Evolutionary conservation across 2,797 vertebrate genomes (phyloP), one percentile per base, ranked within the genome.

Genomic region (Gouania willdenowi): DNA sequence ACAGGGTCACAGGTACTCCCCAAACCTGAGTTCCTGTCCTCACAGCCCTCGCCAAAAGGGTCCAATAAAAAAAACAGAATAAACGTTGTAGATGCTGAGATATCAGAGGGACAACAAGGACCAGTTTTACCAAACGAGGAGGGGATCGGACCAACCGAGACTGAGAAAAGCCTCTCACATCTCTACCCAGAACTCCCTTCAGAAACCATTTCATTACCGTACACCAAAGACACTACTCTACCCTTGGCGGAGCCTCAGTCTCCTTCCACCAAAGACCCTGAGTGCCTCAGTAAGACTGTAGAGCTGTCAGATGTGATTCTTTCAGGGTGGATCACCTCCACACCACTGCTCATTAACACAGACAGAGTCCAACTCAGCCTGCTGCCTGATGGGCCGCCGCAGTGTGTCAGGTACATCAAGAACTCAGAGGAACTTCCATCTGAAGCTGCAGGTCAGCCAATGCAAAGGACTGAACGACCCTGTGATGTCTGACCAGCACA

Each of bases 321-420:
- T 6, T 53, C 88, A 46, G 64, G 75, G 79, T 88, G 87, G 87
- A 78, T 88, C 38, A 79, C 91, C 10, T 91, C 92, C 5, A 88
- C 90, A 4, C 87, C 92, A 0, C 66, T 90, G 50, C 88, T 85
- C 41, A 39, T 76, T 7, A 86, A 73, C 74, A 22, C 46, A 0
- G 87, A 84, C 45, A 44, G 72, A 15, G 50, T 89, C 43, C 56
- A 90, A 27, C 87, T 89, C 27, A 67, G 49, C 10, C 38, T 87
- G 47, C 81, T 89, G 16, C 68, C 83, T 0, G 65, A 63, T 2
- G 66, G 64, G 25, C 70, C 71, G 60, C 53, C 81, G 20, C 86
- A 68, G 12, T 71, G 42, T 5, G 87, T 85, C 26, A 65, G 70
- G 19, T 79, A 85, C 61, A 77, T 30, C 1, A 65, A 65, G 46